Evolutionary conservation across 64 coral and sea anemone species (phyloP).

Genomic region (Acropora tenuis): DNA sequence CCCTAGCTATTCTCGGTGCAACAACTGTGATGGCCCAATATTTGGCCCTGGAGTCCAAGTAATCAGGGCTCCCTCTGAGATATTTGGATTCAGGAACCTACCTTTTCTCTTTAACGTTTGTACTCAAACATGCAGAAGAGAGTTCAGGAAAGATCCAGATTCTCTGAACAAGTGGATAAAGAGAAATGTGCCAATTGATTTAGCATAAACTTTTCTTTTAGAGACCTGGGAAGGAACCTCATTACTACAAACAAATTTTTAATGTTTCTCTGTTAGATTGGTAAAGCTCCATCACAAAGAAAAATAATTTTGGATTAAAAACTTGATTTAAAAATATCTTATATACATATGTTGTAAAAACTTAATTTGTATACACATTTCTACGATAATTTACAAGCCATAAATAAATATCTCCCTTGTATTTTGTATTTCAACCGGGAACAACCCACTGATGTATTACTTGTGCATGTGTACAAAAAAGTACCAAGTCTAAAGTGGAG

Average conservation of each 20-base stretch:
- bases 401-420: too few species aligned
- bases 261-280: too few species aligned
- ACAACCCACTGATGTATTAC: neutral
- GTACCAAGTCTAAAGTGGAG: neutral
- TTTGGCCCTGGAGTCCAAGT: constrained; percentile 86
- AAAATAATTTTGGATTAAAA: neutral
- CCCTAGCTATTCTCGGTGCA: constrained; percentile 74
- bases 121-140: constrained; percentile 84
- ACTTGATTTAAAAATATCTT: neutral
- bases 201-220: neutral
- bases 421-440: neutral
- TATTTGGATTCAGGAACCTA: constrained; percentile 77
- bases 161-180: constrained; percentile 74
- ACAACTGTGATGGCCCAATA: constrained; percentile 82
- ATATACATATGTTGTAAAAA: neutral
- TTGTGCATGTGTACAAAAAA: neutral
- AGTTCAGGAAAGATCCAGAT: constrained; percentile 73
- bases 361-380: neutral
- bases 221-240: neutral
- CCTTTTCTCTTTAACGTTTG: constrained; percentile 85
- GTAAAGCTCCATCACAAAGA: neutral
- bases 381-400: constrained; percentile 19
- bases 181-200: constrained; percentile 25
- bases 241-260: neutral
- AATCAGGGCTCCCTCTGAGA: constrained; percentile 71